phyloP scores from a whole-genome alignment of 1,140 invertebrate genomes.

The Rhopalosiphum maidis region DNA sequence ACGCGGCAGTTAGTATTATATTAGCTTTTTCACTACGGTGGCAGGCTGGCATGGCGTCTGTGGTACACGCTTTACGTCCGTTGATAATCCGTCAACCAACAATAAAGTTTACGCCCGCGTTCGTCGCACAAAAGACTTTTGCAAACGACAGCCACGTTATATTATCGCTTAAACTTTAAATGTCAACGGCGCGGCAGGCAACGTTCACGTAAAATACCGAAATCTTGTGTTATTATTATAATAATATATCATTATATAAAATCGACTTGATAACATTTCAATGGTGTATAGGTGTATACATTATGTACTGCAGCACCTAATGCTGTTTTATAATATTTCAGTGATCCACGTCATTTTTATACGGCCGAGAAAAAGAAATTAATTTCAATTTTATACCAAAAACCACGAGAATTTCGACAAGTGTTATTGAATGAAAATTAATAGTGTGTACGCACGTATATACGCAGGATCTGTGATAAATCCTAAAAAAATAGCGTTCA shows the following conservation, averaged over 20 bases:
- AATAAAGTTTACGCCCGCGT: conserved; percentile 44
- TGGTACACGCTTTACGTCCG: not conserved
- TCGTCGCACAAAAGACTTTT: conserved; percentile 51
- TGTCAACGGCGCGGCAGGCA: conserved; percentile 23
- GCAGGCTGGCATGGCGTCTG: not conserved
- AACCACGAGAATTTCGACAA: not conserved
- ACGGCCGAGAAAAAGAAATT: not conserved
- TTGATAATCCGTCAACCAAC: conserved; percentile 41
- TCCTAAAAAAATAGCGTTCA: conserved; percentile 27
- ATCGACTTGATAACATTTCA: conserved; percentile 16
- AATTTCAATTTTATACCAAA: not conserved
- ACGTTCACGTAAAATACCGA: not conserved
- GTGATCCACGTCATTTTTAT: not conserved
- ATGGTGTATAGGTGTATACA: not conserved
- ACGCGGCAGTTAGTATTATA: not conserved
- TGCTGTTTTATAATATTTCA: not conserved
- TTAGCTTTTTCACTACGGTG: not conserved
- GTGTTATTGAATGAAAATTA: conserved; percentile 36
- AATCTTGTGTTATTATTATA: conserved; percentile 8
- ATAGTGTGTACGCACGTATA: conserved; percentile 11
- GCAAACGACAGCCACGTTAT: conserved; percentile 54
- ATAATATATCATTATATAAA: not conserved
- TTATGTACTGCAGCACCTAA: not conserved
- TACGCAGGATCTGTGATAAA: not conserved
- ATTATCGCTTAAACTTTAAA: conserved; percentile 51